Base-by-base conservation (phyloP, 2,888 invertebrate species). In the Boloria selene region DNA sequence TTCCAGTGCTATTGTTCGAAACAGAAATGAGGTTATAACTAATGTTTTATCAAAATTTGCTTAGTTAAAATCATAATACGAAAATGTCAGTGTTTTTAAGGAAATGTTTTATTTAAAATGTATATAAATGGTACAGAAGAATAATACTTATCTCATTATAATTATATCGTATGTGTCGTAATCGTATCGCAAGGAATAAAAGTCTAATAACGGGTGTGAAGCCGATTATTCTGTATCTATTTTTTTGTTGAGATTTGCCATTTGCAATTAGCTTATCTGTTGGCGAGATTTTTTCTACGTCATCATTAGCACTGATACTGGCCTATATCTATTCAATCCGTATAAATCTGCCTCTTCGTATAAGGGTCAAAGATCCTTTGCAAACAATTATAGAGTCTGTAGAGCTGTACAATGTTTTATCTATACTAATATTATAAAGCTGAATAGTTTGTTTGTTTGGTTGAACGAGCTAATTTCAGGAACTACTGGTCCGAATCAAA, bases 241-340 rank as follows among this genome's bases (percentile, higher is more conserved):
- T 79, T 80, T 79, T 81, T 80, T 73, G 75, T 75, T 64, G 71
- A 74, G 74, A 79, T 64, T 68, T 73, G 77, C 77, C 80, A 79
- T 80, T 79, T 72, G 79, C 84, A 87, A 89, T 89, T 88, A 88
- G 77, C 83, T 86, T 87, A 88, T 87, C 86, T 53, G 51, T 55
- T 42, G 62, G 58, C 26, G 51, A 18, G 44, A 61, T 64, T 64
- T 65, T 64, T 65, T 58, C 31, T 61, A 16, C 64, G 18, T 2
- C 16, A 54, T 53, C 60, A 61, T 66, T 64, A 64, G 62, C 52
- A 61, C 53, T 66, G 56, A 66, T 66, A 61, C 44, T 38, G 10
- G 7, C 7, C 10, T n/a, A n/a, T n/a, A n/a, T n/a, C n/a, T n/a
- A n/a, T n/a, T n/a, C n/a, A n/a, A n/a, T n/a, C n/a, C 7, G 7